Percentiles rank a stretch among this genome's conserved stretches.
phyloP scores from a whole-genome alignment of 2,797 vertebrate species.

The Pampus argenteus region DNA sequence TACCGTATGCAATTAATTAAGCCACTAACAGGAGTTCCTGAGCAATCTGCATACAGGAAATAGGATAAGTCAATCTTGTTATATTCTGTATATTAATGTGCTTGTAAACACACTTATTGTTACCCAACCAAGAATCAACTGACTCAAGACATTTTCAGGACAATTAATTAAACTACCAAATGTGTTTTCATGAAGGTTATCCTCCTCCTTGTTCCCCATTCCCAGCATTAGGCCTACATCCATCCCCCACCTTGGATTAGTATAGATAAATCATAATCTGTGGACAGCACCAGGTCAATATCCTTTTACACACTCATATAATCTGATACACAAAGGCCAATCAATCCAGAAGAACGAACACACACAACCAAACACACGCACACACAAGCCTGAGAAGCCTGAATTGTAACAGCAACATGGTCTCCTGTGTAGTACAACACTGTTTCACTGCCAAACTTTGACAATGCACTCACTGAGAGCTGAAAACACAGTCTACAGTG shows the following conservation, averaged over 20 bases:
- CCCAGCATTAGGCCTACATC: constrained; percentile 18
- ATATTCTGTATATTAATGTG: constrained; percentile 2
- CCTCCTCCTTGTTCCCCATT: constrained; percentile 9
- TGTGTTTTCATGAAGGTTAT: background rate
- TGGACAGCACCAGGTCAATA: constrained; percentile 60
- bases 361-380: background rate
- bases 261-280: constrained; percentile 78
- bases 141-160: background rate
- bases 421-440: background rate
- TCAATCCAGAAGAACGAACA: constrained; percentile 39
- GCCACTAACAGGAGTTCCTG: background rate
- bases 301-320: constrained; percentile 58
- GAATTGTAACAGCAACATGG: background rate
- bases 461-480: constrained; percentile 7
- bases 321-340: constrained; percentile 51
- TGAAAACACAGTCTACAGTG: background rate
- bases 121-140: background rate
- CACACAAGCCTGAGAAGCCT: background rate
- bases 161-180: background rate
- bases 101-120: background rate
- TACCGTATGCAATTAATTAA: background rate
- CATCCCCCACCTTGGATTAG: constrained; percentile 73
- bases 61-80: background rate
- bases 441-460: background rate
- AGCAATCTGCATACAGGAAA: background rate